Evolutionary conservation across 2,797 vertebrate species (phyloP), one percentile per base, ranked within the genome.

Genomic region (Oryzias dopingdopingensis): DNA sequence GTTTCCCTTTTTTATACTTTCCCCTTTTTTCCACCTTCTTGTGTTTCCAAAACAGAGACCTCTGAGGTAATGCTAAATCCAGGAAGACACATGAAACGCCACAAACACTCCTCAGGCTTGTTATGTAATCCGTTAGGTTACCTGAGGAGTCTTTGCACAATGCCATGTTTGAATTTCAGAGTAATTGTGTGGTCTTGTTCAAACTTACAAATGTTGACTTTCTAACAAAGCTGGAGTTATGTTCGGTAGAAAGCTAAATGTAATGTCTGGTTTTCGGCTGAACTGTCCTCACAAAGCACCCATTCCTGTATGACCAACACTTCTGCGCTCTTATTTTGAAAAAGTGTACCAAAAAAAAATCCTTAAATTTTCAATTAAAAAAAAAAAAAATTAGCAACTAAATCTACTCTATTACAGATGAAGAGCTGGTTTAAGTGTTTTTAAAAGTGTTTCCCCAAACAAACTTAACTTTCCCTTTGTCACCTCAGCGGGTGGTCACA

Each of bases 61-160:
- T 18, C 53, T 59, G 61, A 61, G 53, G 49, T 22, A 18, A 65
- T 1, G 22, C 23, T 53, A 23, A 29, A 17, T 49, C 44, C 51
- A 58, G 12, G n/a, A 22, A 37, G 62, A 17, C 51, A 58, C 46
- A 12, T 12, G 32, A 13, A 37, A 37, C 12, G 32, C 10, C 10
- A 12, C 32, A 0, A 37, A 37, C 32, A 37, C 32, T 37, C 32
- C 32, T 37, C 32, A 37, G 32, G 32, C 32, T 37, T 37, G 32
- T 37, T 37, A 37, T 37, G 32, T 12, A 37, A 37, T 37, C 32
- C 32, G 12, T 37, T 12, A 37, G 8, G 32, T 37, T 4, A 13
- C 32, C 10, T 37, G 32, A 37, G 10, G 32, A 37, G 32, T 37
- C 12, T 37, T 37, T 3, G 32, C 10, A 37, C 32, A 37, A 12